Evolutionary conservation across 2,888 invertebrate genomes (phyloP), one percentile per base, ranked within the genome.

Genomic region (Plemyria rubiginata): DNA sequence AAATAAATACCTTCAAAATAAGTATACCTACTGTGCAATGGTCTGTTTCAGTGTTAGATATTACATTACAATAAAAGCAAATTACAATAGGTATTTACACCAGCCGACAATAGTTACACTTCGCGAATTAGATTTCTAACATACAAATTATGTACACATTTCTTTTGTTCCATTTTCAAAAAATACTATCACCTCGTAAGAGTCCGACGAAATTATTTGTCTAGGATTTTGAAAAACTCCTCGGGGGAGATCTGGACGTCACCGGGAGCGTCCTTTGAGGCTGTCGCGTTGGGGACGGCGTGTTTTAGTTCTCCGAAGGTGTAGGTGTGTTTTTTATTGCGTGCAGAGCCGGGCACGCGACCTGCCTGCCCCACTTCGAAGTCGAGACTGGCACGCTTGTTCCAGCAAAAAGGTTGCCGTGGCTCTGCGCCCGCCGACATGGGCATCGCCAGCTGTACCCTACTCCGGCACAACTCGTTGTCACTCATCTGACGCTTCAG

Each of bases 21-120:
- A 53, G 61, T 56, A 51, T 57, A 65, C 46, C 57, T 75, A 86
- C 90, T 88, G 77, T 78, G 82, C 85, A 85, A 92, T 92, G 90
- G 86, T 81, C 88, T 85, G 92, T 92, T 92, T 89, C 91, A 92
- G 90, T 91, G 92, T 82, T 86, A 81, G 84, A 79, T 83, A 79
- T 83, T 85, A 82, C 72, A 75, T 85, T 86, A 88, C 73, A 83
- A 85, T 86, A 87, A 81, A 92, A 92, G 90, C 90, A 84, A 89
- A 88, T 86, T 91, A 91, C 87, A 90, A 85, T 92, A n/a, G n/a
- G n/a, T n/a, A 92, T 92, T 88, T 92, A 92, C 92, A 92, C 73
- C 81, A 78, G 84, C 85, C 79, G 83, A 81, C 80, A 76, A 77
- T 77, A 76, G 76, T 81, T 78, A 83, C 78, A 81, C 76, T 71